Conservation (phyloP, 1,140 invertebrate species). For the Listronotus bonariensis region DNA sequence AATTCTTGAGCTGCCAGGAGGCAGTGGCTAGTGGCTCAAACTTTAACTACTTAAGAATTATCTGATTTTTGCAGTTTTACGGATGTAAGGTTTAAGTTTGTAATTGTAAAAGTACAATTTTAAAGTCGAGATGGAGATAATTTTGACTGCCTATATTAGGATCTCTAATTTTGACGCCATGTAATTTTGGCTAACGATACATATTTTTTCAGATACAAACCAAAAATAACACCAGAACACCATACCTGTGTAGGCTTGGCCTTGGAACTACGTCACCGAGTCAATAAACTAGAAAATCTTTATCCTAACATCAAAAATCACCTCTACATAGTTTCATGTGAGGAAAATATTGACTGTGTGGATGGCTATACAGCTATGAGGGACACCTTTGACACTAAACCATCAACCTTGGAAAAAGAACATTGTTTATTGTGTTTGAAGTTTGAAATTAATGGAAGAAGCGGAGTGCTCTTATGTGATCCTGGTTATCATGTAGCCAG, state of each 20-base stretch:
- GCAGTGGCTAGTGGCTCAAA: no score
- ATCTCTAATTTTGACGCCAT: no score
- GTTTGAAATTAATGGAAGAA: constrained; percentile 71
- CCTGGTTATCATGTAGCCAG: constrained; percentile 88
- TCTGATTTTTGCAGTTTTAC: no score
- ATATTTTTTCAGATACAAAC: constrained; percentile 57
- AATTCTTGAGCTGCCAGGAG: no score
- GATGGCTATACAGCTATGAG: constrained; percentile 67
- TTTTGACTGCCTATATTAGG: no score
- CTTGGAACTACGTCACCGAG: constrained; percentile 72
- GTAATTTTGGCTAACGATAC: no score
- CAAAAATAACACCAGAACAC: constrained; percentile 75
- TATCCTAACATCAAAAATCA: constrained; percentile 69
- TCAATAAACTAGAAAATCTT: constrained; percentile 61
- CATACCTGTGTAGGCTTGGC: constrained; percentile 88
- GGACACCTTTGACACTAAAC: constrained; percentile 61
- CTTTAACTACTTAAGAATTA: no score
- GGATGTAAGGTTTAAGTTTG: no score
- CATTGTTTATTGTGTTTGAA: constrained; percentile 84
- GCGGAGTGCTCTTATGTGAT: constrained; percentile 79
- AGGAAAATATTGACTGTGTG: constrained; percentile 78
- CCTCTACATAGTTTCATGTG: constrained; percentile 81
- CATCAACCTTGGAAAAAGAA: constrained; percentile 79
- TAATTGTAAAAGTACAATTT: no score
- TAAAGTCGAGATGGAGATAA: no score